Conservation (phyloP, 1,140 invertebrate species). For the Wiebesia pumilae region DNA sequence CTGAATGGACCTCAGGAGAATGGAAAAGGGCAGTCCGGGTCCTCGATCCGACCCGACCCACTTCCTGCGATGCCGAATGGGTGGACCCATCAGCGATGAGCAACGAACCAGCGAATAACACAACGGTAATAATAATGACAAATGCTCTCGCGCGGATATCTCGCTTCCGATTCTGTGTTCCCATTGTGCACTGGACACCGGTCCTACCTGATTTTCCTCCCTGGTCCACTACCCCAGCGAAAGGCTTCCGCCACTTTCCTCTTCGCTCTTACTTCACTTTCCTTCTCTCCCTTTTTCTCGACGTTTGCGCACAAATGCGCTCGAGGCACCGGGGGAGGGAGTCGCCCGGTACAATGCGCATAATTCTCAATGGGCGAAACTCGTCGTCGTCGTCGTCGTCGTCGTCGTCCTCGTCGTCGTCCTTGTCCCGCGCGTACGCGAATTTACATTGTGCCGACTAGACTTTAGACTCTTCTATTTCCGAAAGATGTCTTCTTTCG, state of each 20-base stretch:
- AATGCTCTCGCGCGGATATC: constrained; percentile 58
- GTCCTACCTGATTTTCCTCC: constrained; percentile 52
- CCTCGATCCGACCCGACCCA: constrained; percentile 73
- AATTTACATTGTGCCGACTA: constrained; percentile 20
- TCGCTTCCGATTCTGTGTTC: constrained; percentile 39
- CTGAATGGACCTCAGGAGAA: constrained; percentile 68
- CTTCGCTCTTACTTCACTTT: background rate
- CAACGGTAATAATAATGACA: constrained; percentile 64
- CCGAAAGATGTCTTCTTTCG: constrained; percentile 1
- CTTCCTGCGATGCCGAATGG: constrained; percentile 69
- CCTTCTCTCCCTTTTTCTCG: background rate
- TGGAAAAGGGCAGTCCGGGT: constrained; percentile 63
- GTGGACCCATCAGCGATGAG: constrained; percentile 44
- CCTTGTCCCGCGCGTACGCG: constrained; percentile 1
- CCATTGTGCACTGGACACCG: constrained; percentile 40
- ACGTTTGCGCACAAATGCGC: background rate
- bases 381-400: background rate
- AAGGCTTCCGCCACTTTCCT: constrained; percentile 20
- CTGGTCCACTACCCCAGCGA: background rate
- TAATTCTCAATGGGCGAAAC: background rate
- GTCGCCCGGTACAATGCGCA: background rate
- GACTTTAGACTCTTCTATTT: constrained; percentile 1
- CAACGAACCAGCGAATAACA: constrained; percentile 54
- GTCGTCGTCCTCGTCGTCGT: background rate
- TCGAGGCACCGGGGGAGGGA: background rate